These are phyloP conservation scores for Hydractinia echinata DNA, from an alignment of 30 jellyfish, hydroid and myxozoan species.

Conservation along the genomic window DNA sequence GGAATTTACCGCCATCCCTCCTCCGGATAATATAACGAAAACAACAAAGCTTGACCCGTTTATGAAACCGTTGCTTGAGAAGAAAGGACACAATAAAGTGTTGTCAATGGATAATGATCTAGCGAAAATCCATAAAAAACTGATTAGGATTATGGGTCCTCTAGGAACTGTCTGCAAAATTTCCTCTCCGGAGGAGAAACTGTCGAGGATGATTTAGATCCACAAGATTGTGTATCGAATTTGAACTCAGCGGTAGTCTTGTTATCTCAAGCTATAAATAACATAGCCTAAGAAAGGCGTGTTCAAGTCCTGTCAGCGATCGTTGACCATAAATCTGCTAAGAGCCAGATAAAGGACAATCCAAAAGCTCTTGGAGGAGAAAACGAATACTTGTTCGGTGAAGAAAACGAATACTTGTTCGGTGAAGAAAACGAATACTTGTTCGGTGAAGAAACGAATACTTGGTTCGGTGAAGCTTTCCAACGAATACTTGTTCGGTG, in stretches of 20 bases:
- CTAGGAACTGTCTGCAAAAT: neutral
- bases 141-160: neutral
- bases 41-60: neutral
- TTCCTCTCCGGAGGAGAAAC: too few species aligned
- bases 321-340: neutral
- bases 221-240: too few species aligned
- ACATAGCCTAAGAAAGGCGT: too few species aligned
- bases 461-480: too few species aligned
- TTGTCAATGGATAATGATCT: neutral
- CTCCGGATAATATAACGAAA: neutral
- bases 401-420: neutral
- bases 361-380: neutral
- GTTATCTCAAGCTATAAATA: too few species aligned
- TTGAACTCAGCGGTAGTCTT: too few species aligned
- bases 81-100: neutral
- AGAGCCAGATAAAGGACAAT: neutral
- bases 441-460: too few species aligned
- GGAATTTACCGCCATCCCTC: neutral
- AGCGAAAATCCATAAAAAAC: neutral
- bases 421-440: neutral
- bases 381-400: neutral
- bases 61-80: neutral
- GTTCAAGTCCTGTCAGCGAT: neutral
- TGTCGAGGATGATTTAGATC: too few species aligned
- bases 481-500: too few species aligned